phyloP scores from a whole-genome alignment of 2,888 invertebrate genomes.

The Agrilus biguttatus region DNA sequence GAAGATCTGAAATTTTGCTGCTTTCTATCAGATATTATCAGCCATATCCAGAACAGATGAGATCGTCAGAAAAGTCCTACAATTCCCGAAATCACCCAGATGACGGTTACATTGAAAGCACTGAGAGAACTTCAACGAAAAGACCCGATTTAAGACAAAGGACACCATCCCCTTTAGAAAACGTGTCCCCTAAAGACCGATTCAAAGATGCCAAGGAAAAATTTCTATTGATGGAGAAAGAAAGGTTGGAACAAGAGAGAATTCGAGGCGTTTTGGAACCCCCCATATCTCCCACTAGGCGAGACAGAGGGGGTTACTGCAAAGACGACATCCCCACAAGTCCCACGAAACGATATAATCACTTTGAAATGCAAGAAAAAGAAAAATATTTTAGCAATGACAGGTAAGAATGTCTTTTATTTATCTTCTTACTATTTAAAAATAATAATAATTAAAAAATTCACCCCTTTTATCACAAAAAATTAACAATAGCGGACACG shows the following conservation, averaged over 20 bases:
- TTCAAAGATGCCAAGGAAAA: conserved; percentile 80
- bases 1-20: conserved; percentile 22
- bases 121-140: conserved; percentile 3
- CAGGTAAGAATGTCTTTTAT: neutral
- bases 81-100: conserved; percentile 2
- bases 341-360: conserved; percentile 7
- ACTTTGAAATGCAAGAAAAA: conserved; percentile 1
- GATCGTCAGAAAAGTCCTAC: conserved; percentile 5
- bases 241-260: conserved; percentile 40
- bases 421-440: neutral
- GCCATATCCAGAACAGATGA: conserved; percentile 2
- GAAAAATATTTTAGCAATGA: neutral
- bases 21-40: too few relatives aligned
- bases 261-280: conserved; percentile 11
- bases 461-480: too few relatives aligned
- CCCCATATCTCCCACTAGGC: conserved; percentile 19
- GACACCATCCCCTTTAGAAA: conserved; percentile 36
- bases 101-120: conserved; percentile 10
- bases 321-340: too few relatives aligned
- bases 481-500: too few relatives aligned
- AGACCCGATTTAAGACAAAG: conserved; percentile 15
- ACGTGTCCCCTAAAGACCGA: conserved; percentile 55
- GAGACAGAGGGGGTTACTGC: conserved; percentile 2
- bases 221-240: conserved; percentile 64
- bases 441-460: too few relatives aligned